These are phyloP conservation scores for Coracias cyanogaster DNA, from an alignment of 2,797 vertebrate genomes.

Conservation along the genomic window DNA sequence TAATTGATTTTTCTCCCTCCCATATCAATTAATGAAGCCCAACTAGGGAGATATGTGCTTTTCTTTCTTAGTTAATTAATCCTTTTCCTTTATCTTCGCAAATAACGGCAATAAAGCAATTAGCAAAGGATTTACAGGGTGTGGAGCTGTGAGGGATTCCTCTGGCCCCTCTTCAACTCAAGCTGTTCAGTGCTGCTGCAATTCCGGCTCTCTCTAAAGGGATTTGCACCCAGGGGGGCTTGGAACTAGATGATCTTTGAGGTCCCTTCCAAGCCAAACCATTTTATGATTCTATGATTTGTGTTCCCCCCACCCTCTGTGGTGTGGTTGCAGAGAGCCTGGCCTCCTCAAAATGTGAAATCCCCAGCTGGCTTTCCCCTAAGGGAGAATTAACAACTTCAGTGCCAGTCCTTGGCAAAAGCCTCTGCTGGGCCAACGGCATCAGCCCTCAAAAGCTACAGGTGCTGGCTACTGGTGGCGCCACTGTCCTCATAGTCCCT, in stretches of 20 bases:
- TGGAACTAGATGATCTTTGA: too few species aligned
- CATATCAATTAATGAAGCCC: slow-evolving; percentile 48
- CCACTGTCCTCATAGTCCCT: fast-evolving
- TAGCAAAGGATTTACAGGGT: slow-evolving; percentile 69
- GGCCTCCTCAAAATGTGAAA: neutral
- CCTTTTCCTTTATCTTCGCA: slow-evolving; percentile 59
- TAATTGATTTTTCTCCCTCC: slow-evolving; percentile 65
- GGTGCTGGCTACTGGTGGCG: neutral
- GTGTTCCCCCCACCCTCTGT: neutral
- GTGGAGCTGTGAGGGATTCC: slow-evolving; percentile 44
- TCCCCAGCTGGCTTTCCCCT: neutral
- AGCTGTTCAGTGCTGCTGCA: slow-evolving; percentile 6
- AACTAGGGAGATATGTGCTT: slow-evolving; percentile 16
- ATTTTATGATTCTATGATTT: neutral
- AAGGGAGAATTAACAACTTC: slow-evolving; percentile 10
- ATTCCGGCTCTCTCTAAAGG: neutral
- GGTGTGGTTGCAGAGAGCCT: neutral
- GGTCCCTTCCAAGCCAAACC: too few species aligned
- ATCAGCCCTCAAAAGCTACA: neutral
- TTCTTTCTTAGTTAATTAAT: slow-evolving; percentile 60
- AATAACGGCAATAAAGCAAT: slow-evolving; percentile 69
- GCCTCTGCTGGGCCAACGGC: neutral
- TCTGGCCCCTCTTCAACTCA: slow-evolving; percentile 25
- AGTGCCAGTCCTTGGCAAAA: neutral
- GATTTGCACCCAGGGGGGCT: neutral